These are phyloP conservation scores for Leptocoma aspasia DNA, from an alignment of 2,113 vertebrate genomes.

Conservation along the genomic window DNA sequence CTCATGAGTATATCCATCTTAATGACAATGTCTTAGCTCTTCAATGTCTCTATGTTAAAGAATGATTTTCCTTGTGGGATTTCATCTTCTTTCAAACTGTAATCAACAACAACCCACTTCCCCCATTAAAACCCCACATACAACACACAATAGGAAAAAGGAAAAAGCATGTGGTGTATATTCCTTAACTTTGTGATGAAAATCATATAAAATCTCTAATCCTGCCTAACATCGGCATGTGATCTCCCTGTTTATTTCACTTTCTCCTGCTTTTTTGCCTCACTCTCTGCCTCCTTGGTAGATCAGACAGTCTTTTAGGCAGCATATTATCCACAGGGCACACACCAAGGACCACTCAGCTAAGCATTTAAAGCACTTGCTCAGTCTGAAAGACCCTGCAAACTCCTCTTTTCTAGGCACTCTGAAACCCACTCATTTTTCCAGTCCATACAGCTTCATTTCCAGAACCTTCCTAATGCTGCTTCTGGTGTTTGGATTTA, in stretches of 20 bases:
- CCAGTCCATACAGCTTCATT: neutral
- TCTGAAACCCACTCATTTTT: neutral
- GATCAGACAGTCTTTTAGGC: neutral
- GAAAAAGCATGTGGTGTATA: neutral
- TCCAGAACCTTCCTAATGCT: neutral
- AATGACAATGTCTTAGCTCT: neutral
- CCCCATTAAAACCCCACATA: neutral
- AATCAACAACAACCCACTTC: neutral
- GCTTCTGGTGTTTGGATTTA: neutral
- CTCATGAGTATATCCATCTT: neutral
- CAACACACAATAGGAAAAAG: neutral
- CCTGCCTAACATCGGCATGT: neutral
- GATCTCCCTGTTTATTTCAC: neutral
- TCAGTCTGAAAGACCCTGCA: neutral
- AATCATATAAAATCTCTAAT: neutral
- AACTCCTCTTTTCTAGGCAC: accelerated
- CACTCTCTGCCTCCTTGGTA: neutral
- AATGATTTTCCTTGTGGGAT: neutral
- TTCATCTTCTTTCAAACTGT: neutral
- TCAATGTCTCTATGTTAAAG: too few species aligned
- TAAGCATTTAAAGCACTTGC: neutral
- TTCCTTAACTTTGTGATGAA: neutral
- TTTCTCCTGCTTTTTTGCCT: neutral
- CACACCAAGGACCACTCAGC: neutral
- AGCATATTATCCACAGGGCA: neutral